Percentiles rank a stretch among this genome's conserved stretches.
Evolutionary conservation across 2,888 invertebrate species (phyloP).

Genomic region (Eupithecia abbreviata): DNA sequence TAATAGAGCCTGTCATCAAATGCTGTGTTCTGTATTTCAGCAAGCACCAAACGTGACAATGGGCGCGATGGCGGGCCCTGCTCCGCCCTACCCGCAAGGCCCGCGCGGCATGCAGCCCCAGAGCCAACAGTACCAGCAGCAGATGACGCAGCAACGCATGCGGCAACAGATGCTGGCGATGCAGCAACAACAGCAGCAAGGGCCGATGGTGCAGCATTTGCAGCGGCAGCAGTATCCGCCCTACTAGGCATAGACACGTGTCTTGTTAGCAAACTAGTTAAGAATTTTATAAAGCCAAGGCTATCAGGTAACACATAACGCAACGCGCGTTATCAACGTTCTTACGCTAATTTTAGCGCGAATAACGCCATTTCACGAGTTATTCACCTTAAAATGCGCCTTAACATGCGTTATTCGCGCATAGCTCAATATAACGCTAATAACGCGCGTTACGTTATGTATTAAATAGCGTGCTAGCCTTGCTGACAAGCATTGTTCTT

Average conservation of each 20-base stretch:
- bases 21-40: constrained; percentile 37
- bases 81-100: constrained; percentile 88
- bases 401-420: too few relatives aligned
- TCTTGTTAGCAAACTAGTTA: not conserved
- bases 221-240: constrained; percentile 79
- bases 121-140: constrained; percentile 85
- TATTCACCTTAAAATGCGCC: too few relatives aligned
- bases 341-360: too few relatives aligned
- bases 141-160: constrained; percentile 83
- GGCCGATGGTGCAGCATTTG: constrained; percentile 80
- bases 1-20: not conserved
- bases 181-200: constrained; percentile 86
- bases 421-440: too few relatives aligned
- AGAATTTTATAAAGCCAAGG: not conserved
- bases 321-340: too few relatives aligned
- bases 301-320: too few relatives aligned
- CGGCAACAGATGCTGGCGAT: constrained; percentile 88
- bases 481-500: not conserved
- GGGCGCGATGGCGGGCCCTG: constrained; percentile 90
- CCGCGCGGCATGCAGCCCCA: constrained; percentile 81
- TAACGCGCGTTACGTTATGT: too few relatives aligned
- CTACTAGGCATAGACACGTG: constrained; percentile 53
- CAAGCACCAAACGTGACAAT: constrained; percentile 94
- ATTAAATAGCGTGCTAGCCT: too few relatives aligned
- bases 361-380: too few relatives aligned